Conservation (phyloP, 2,113 vertebrate genomes). For the Notothenia rossii region DNA sequence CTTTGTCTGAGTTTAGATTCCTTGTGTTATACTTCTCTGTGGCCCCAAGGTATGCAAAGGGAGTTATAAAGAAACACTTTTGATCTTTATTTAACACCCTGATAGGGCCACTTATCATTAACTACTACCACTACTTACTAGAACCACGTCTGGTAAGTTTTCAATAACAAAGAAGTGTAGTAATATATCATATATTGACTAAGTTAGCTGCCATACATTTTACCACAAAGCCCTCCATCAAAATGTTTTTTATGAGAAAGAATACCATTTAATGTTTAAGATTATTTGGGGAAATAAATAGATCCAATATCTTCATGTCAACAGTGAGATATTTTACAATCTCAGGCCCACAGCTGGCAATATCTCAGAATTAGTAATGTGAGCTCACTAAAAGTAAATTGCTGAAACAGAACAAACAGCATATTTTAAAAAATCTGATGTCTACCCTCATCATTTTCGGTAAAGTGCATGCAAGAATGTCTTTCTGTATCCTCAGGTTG, state of each 20-base stretch:
- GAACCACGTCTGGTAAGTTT: neutral
- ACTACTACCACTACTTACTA: neutral
- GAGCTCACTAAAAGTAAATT: slow-evolving; percentile 8
- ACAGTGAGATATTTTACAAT: slow-evolving; percentile 29
- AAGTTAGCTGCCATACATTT: neutral
- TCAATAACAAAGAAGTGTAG: neutral
- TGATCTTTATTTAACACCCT: neutral
- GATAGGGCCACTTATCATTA: neutral
- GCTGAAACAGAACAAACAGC: neutral
- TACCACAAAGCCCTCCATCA: neutral
- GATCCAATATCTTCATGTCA: neutral
- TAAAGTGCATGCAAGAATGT: neutral
- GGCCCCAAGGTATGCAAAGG: neutral
- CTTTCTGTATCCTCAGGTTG: neutral
- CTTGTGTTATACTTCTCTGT: slow-evolving; percentile 33
- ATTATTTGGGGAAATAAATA: slow-evolving; percentile 16
- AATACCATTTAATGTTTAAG: neutral
- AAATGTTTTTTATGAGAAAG: neutral
- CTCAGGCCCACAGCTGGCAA: slow-evolving; percentile 13
- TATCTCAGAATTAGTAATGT: neutral
- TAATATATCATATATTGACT: neutral
- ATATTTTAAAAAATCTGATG: slow-evolving; percentile 3
- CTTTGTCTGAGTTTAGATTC: neutral
- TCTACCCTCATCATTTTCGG: neutral
- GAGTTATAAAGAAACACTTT: neutral